Percentiles rank a stretch among this genome's conserved stretches.
phyloP scores from a whole-genome alignment of 2,797 vertebrate species.

The Hyperoplus lanceolatus region DNA sequence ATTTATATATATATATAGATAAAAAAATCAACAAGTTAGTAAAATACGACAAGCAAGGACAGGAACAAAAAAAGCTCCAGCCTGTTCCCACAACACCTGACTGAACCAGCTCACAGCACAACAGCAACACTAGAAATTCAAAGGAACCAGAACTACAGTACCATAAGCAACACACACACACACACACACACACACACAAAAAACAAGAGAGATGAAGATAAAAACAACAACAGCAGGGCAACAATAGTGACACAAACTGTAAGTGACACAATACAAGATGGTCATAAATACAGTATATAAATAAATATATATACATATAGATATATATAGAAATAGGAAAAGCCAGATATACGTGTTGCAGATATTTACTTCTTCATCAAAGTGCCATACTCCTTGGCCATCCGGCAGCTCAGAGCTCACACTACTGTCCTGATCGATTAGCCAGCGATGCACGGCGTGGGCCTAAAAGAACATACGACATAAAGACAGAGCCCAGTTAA shows the following conservation, averaged over 20 bases:
- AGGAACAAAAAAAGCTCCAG: conserved; percentile 82
- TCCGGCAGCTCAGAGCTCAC: conserved; percentile 91
- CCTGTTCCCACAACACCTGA: conserved; percentile 80
- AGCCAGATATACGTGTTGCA: conserved; percentile 88
- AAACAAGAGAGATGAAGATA: conserved; percentile 77
- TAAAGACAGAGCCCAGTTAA: conserved; percentile 89
- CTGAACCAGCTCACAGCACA: conserved; percentile 84
- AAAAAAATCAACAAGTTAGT: conserved; percentile 73
- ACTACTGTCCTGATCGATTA: conserved; percentile 92
- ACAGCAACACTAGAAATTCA: conserved; percentile 83
- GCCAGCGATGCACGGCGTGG: conserved; percentile 90
- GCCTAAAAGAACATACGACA: conserved; percentile 90
- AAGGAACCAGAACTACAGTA: conserved; percentile 84
- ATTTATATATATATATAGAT: conserved; percentile 20
- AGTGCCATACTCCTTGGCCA: conserved; percentile 91
- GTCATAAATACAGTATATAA: conserved; percentile 81
- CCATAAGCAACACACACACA: conserved; percentile 75
- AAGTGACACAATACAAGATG: conserved; percentile 83
- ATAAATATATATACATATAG: conserved; percentile 72
- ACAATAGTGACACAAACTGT: conserved; percentile 83
- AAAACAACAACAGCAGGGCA: conserved; percentile 81
- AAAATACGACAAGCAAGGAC: conserved; percentile 79
- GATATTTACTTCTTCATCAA: conserved; percentile 93
- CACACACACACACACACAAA: conserved; percentile 71
- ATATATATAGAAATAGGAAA: conserved; percentile 79